A percentile compares a stretch with the other conserved stretches of the same genome.
These are phyloP conservation scores for Peribatodes rhomboidaria DNA, from an alignment of 2,888 invertebrate species.

Conservation along the genomic window DNA sequence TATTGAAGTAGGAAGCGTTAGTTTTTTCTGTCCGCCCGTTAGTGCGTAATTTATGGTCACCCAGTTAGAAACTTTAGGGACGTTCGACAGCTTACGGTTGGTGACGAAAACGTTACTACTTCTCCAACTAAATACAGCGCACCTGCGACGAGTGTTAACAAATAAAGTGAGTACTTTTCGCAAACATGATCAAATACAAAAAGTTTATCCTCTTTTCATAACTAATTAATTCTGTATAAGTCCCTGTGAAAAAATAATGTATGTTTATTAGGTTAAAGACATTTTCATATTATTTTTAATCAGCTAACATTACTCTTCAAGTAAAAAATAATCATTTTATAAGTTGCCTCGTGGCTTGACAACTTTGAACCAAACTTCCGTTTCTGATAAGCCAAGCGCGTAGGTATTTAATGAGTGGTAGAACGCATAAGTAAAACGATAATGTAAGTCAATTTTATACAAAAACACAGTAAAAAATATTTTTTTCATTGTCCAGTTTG, in stretches of 20 bases:
- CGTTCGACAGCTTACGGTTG: conserved; percentile 57
- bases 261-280: too few relatives aligned
- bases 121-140: background rate
- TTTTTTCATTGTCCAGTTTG: background rate
- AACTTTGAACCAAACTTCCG: conserved; percentile 25
- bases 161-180: too few relatives aligned
- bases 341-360: conserved; percentile 4
- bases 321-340: conserved; percentile 5
- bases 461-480: background rate
- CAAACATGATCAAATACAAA: too few relatives aligned
- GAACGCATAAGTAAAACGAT: background rate
- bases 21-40: conserved; percentile 76
- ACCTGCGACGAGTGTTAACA: background rate
- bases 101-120: conserved; percentile 31
- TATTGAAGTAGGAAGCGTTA: conserved; percentile 80
- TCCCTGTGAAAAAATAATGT: too few relatives aligned
- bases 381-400: conserved; percentile 17
- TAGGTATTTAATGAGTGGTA: background rate
- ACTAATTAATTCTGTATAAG: too few relatives aligned
- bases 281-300: background rate
- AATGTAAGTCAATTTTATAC: background rate
- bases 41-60: conserved; percentile 78
- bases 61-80: conserved; percentile 65
- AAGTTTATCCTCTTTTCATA: too few relatives aligned
- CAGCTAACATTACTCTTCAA: background rate